These are phyloP conservation scores for Campoplex capitator DNA, from an alignment of 2,888 invertebrate species.

Conservation along the genomic window DNA sequence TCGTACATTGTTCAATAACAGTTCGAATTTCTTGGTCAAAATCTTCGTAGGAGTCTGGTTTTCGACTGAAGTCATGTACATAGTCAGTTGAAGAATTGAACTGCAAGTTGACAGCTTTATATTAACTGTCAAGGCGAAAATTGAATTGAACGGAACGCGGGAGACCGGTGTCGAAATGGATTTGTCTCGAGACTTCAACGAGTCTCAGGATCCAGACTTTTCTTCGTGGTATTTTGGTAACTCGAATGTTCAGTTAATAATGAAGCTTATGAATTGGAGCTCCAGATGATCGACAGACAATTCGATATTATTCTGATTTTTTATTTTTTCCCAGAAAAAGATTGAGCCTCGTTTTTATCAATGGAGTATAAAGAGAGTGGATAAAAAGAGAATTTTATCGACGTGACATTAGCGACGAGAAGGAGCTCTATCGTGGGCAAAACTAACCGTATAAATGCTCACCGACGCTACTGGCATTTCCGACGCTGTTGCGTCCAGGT, in stretches of 20 bases:
- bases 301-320: background rate
- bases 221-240: background rate
- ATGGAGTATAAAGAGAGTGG: background rate
- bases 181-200: too few relatives aligned
- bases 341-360: too few relatives aligned
- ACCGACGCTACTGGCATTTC: constrained; percentile 81
- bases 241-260: background rate
- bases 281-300: background rate
- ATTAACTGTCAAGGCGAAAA: background rate
- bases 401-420: background rate
- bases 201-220: background rate
- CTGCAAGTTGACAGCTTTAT: background rate
- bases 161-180: too few relatives aligned
- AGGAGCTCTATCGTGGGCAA: background rate
- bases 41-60: background rate
- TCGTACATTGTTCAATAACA: background rate
- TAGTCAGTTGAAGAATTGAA: background rate
- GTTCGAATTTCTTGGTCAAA: too few relatives aligned
- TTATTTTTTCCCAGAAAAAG: too few relatives aligned
- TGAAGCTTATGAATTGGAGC: background rate
- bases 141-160: too few relatives aligned
- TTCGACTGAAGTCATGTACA: background rate
- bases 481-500: constrained; percentile 82
- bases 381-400: background rate
- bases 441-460: constrained; percentile 70